phyloP scores from a whole-genome alignment of 2,797 vertebrate genomes.

The Acanthornis magna region DNA sequence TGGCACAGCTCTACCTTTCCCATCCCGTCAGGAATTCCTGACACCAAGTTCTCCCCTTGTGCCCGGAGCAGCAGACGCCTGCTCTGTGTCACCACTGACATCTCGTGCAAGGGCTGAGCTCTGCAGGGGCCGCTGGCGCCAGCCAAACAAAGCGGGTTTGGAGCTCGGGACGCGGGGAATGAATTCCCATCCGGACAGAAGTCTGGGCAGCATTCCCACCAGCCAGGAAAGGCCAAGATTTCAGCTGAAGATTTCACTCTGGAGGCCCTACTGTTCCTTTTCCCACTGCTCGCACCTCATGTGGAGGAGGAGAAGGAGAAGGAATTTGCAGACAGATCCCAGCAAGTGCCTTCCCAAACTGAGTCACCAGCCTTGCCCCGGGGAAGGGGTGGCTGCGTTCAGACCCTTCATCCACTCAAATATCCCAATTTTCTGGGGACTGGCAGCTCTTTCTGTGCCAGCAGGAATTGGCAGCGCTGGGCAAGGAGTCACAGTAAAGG shows the following conservation, averaged over 20 bases:
- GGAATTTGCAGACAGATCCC: background rate
- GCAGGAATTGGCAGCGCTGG: background rate
- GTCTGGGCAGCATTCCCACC: background rate
- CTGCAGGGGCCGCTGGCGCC: background rate
- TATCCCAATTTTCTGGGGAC: background rate
- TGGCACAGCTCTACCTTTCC: background rate
- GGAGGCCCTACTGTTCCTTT: background rate
- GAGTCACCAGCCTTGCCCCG: background rate
- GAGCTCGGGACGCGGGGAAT: background rate
- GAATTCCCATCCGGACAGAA: background rate
- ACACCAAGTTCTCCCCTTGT: fast-evolving
- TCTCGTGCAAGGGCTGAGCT: background rate
- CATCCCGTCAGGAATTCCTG: background rate
- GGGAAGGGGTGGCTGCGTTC: background rate
- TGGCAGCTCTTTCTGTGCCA: fast-evolving
- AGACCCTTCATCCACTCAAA: background rate
- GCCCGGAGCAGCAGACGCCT: background rate
- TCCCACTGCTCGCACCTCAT: background rate
- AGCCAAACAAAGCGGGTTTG: background rate
- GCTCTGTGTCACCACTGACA: background rate
- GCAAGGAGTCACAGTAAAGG: background rate
- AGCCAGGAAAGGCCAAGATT: background rate
- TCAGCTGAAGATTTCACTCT: background rate
- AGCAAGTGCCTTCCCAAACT: background rate
- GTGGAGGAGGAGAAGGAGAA: background rate